Evolutionary conservation across 2,888 invertebrate genomes (phyloP), one percentile per base, ranked within the genome.

Genomic region (Peribatodes rhomboidaria): DNA sequence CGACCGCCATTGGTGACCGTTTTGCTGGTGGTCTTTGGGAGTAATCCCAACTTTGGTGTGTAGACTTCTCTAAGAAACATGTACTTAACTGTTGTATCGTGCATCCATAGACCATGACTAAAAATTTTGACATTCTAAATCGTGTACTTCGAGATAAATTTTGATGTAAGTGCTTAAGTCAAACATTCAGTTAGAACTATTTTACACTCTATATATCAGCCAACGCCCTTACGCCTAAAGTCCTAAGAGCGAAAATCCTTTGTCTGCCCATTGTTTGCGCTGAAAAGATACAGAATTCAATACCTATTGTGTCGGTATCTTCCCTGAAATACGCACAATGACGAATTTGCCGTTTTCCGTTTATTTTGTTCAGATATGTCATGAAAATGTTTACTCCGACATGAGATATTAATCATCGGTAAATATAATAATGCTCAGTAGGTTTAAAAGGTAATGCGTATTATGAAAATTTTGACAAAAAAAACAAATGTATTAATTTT

Each of bases 281-380:
- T 60, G 59, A 65, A 65, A 63, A 60, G 60, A 50, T 46, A 60
- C 58, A 54, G 55, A 56, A 50, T 65, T 65, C 50, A 55, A 60
- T 65, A 55, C 55, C 55, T 39, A 44, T 60, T 65, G 60, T 65
- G 18, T 11, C 35, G 53, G 42, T 60, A 55, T 64, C 64, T 49
- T 39, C 42, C 54, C 22, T 49, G 54, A 47, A 46, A 56, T 18
- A 41, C 58, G 27, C 42, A 58, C 54, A 58, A 54, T 58, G 49
- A 39, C 20, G 47, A 27, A 53, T 58, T 58, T 53, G 61, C 22
- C 46, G 44, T 61, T 57, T 61, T 52, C 44, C 13, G 55, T 55
- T 22, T 31, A 22, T 20, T 42, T 57, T 56, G 39, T 54, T 47
- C 52, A 22, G 37, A 41, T 42, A 54, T 54, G 42, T 42, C n/a